Conservation (phyloP, 2,797 vertebrate genomes). For the Neomorphus geoffroyi region DNA sequence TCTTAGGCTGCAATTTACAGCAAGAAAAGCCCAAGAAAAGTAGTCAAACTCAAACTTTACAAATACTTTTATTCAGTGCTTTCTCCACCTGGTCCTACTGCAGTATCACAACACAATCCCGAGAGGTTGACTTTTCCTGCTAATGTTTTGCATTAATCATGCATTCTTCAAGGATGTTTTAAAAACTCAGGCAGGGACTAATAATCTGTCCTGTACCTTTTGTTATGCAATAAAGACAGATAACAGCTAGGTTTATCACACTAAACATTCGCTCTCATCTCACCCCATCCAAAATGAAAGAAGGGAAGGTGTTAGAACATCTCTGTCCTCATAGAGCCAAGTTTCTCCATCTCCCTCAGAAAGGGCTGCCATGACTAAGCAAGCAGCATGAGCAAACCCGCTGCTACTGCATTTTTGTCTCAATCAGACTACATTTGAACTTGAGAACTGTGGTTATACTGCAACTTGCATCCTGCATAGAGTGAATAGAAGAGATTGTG, state of each 20-base stretch:
- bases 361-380: constrained; percentile 69
- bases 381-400: constrained; percentile 38
- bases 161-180: constrained; percentile 36
- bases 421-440: constrained; percentile 68
- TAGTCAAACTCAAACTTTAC: background rate
- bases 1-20: background rate
- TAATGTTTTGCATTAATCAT: constrained; percentile 45
- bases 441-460: constrained; percentile 59
- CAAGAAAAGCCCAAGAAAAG: background rate
- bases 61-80: background rate
- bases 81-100: background rate
- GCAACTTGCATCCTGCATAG: constrained; percentile 55
- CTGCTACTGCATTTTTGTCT: constrained; percentile 62
- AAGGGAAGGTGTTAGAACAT: background rate
- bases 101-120: background rate
- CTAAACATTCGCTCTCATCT: background rate
- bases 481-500: constrained; percentile 56
- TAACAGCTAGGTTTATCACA: background rate
- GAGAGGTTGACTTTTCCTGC: background rate
- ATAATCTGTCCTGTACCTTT: constrained; percentile 39
- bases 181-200: constrained; percentile 18
- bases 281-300: constrained; percentile 9
- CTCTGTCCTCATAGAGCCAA: constrained; percentile 1
- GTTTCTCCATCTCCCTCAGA: constrained; percentile 40
- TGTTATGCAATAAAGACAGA: constrained; percentile 43